Percentiles rank a stretch among this genome's conserved stretches.
phyloP scores from a whole-genome alignment of 2,888 invertebrate species.

The Exephanes ischioxanthus region DNA sequence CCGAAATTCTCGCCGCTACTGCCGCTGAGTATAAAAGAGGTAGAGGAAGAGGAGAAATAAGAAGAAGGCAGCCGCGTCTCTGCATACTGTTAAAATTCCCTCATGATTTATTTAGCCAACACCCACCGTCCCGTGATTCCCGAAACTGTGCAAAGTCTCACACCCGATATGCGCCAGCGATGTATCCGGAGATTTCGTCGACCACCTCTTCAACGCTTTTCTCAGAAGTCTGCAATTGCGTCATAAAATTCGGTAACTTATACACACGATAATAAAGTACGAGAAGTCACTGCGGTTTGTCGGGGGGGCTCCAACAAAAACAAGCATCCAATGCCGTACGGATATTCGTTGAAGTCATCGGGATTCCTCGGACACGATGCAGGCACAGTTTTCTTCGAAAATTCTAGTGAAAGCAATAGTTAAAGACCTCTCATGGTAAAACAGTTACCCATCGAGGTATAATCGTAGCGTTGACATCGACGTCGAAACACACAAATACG shows the following conservation, averaged over 20 bases:
- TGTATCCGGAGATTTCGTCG: conserved; percentile 3
- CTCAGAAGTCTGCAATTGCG: conserved; percentile 51
- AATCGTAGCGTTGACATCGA: not conserved
- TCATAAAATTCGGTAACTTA: conserved; percentile 58
- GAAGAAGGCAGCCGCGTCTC: conserved; percentile 31
- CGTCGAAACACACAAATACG: not conserved
- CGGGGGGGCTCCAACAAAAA: not conserved
- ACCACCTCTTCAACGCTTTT: conserved; percentile 23
- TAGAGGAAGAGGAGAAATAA: not conserved
- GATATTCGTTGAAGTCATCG: conserved; percentile 23
- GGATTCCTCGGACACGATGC: conserved; percentile 23
- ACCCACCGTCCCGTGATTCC: conserved; percentile 26
- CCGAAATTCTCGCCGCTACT: conserved; percentile 15
- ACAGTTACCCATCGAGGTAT: not conserved
- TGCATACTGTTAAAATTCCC: conserved; percentile 58
- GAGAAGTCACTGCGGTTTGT: conserved; percentile 33
- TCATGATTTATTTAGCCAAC: conserved; percentile 61
- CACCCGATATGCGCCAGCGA: conserved; percentile 1
- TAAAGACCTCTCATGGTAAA: not conserved
- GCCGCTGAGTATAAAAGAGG: conserved; percentile 22
- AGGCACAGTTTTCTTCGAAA: not conserved
- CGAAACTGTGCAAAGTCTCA: conserved; percentile 28
- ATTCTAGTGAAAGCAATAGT: not conserved
- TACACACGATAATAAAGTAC: conserved; percentile 51
- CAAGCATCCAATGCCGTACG: not conserved